These are phyloP conservation scores for Lampris megalopsis DNA, from an alignment of 2,113 vertebrate species.

Conservation along the genomic window DNA sequence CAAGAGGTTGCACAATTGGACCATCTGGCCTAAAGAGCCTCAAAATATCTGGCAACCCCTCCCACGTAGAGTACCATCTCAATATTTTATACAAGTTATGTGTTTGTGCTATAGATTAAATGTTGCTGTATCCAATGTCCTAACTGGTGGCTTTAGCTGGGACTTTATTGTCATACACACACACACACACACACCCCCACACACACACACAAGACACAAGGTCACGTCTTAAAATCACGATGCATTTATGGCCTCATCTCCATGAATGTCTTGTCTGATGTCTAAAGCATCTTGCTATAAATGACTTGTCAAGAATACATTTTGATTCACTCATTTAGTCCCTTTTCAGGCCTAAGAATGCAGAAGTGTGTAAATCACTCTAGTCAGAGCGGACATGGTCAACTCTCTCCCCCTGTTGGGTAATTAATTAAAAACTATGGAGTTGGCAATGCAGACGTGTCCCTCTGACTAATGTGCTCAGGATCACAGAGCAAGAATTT, in stretches of 20 bases:
- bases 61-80: background rate
- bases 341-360: background rate
- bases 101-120: no score
- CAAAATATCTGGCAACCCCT: constrained; percentile 41
- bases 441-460: constrained; percentile 26
- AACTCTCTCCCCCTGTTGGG: constrained; percentile 38
- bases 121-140: no score
- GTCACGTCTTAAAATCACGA: no score
- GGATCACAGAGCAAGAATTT: constrained; percentile 44
- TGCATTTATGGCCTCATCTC: no score
- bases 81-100: no score
- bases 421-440: constrained; percentile 36
- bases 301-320: background rate
- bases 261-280: no score
- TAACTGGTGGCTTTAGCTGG: no score
- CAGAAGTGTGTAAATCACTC: background rate
- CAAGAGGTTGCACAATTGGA: constrained; percentile 58
- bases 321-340: background rate
- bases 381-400: constrained; percentile 16
- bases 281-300: background rate
- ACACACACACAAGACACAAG: background rate
- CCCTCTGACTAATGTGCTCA: constrained; percentile 33
- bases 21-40: constrained; percentile 53
- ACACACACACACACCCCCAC: background rate
- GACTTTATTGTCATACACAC: background rate